Conservation (phyloP, 2,888 invertebrate species). For the Callyntrura sp. region DNA sequence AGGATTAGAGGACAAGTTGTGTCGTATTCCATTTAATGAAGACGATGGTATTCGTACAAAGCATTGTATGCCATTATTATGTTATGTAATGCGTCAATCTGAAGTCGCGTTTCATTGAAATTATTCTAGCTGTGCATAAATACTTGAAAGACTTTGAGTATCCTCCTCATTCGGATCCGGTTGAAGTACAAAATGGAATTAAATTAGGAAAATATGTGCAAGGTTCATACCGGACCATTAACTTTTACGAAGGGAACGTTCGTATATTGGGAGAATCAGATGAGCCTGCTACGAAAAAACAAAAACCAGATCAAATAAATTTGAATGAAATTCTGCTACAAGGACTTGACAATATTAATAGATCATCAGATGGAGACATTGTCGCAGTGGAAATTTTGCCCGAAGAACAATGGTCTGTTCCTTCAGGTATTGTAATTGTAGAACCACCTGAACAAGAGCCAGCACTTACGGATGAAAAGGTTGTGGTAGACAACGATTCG, state of each 20-base stretch:
- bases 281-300: slow-evolving; percentile 57
- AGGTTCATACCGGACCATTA: slow-evolving; percentile 82
- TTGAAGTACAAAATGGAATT: slow-evolving; percentile 80
- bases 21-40: slow-evolving; percentile 82
- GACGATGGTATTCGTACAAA: slow-evolving; percentile 77
- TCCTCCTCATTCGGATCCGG: slow-evolving; percentile 80
- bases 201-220: slow-evolving; percentile 81
- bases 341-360: slow-evolving; percentile 94
- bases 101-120: too few species aligned
- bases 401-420: slow-evolving; percentile 95
- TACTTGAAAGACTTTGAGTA: slow-evolving; percentile 78
- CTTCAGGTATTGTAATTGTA: slow-evolving; percentile 89
- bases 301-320: slow-evolving; percentile 63
- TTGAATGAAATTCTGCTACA: slow-evolving; percentile 89
- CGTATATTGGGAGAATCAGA: slow-evolving; percentile 75
- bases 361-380: slow-evolving; percentile 97
- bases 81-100: too few species aligned
- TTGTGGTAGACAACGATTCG: slow-evolving; percentile 88
- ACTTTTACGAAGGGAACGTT: slow-evolving; percentile 83
- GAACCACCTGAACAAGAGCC: slow-evolving; percentile 85
- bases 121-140: slow-evolving; percentile 72
- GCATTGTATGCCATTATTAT: too few species aligned
- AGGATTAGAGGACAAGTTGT: slow-evolving; percentile 82
- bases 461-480: slow-evolving; percentile 85
- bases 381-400: slow-evolving; percentile 96